Percentiles rank a stretch among this genome's conserved stretches.
Evolutionary conservation across 2,113 vertebrate species (phyloP).

Genomic region (Leucoraja erinaceus): DNA sequence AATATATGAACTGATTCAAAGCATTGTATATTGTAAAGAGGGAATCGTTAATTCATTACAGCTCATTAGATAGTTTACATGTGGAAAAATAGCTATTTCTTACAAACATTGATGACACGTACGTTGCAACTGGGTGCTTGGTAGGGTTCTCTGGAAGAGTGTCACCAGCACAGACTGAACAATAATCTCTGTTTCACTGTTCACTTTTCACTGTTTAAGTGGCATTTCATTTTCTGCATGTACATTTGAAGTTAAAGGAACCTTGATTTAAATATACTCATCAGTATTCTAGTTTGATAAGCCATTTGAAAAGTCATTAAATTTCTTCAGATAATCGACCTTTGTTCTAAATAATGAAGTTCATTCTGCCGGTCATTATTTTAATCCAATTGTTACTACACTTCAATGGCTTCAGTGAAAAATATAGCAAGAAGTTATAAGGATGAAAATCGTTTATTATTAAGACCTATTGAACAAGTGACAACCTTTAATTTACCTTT

Average conservation of each 20-base stretch:
- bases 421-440: not conserved
- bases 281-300: not conserved
- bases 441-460: not conserved
- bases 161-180: not conserved
- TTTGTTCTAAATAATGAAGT: not conserved
- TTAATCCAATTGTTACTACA: not conserved
- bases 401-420: not conserved
- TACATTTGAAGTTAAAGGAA: not conserved
- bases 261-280: not conserved
- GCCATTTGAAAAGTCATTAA: not conserved
- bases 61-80: not conserved
- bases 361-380: not conserved
- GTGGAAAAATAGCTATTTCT: not conserved
- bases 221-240: not conserved
- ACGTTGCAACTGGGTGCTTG: not conserved
- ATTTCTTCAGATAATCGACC: not conserved
- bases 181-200: no score
- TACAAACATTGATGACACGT: not conserved
- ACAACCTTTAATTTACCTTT: not conserved
- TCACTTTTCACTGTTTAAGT: not conserved
- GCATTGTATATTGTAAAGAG: constrained; percentile 19
- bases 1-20: not conserved
- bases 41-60: not conserved
- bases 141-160: not conserved
- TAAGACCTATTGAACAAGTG: not conserved